A percentile compares a stretch with the other conserved stretches of the same genome.
phyloP scores from a whole-genome alignment of 2,888 invertebrate genomes.

The Pristionchus mayeri region DNA sequence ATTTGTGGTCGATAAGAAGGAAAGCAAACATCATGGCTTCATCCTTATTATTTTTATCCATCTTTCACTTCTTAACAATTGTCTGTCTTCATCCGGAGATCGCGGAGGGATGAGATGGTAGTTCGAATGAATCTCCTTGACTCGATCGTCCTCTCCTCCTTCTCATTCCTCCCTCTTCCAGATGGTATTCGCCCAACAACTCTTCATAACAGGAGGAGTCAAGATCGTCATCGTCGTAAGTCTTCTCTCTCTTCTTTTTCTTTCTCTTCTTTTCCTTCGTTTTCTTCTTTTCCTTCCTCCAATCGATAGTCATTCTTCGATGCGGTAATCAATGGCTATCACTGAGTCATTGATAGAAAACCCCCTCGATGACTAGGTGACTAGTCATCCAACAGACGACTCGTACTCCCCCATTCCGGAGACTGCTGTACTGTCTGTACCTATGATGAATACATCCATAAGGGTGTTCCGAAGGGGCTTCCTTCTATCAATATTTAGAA shows the following conservation, averaged over 20 bases:
- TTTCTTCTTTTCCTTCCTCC: not conserved
- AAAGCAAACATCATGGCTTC: no score
- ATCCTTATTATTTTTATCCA: no score
- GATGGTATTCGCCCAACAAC: constrained; percentile 73
- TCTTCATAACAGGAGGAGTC: constrained; percentile 68
- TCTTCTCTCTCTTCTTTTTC: constrained; percentile 41
- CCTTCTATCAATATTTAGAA: no score
- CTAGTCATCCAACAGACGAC: not conserved
- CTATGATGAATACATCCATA: not conserved
- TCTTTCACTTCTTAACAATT: no score
- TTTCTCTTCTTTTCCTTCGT: not conserved
- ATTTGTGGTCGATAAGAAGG: no score
- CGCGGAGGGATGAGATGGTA: no score
- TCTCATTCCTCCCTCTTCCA: not conserved
- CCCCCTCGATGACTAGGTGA: constrained; percentile 12
- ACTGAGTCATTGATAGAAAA: constrained; percentile 17
- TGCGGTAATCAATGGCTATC: constrained; percentile 28
- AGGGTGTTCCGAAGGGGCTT: no score
- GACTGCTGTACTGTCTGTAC: not conserved
- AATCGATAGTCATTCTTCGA: constrained; percentile 4
- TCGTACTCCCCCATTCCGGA: constrained; percentile 4
- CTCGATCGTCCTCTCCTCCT: no score
- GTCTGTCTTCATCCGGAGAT: no score
- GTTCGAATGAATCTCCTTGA: no score
- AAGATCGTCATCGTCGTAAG: constrained; percentile 72